Base-by-base conservation (phyloP, 2,113 vertebrate species). In the Orycteropus afer region DNA sequence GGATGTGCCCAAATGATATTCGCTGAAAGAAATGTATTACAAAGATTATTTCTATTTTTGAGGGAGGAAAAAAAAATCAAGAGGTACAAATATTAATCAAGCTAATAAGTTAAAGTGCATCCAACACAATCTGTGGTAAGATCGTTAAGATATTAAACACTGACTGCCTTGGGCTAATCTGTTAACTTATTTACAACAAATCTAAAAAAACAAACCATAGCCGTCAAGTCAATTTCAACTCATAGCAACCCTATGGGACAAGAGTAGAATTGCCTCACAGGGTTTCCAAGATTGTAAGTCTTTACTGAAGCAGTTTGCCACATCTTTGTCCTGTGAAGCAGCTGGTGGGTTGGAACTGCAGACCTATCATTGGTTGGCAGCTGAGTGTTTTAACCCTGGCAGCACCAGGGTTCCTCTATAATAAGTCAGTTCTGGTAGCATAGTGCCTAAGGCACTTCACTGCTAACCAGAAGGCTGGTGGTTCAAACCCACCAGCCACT, bases 81-180 rank as follows among this genome's bases (percentile, higher is more conserved):
- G 5, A 94, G 73, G 47, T 67, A 90, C 65, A 90, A 93, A 80
- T 29, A 92, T 87, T 88, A 95, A 95, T 57, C 81, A 90, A 93
- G 65, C 51, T 83, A 92, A 57, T 80, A 95, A 89, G 13, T 89
- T 93, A 81, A 95, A 91, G 77, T 81, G 47, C 23, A 93, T 55
- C 67, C 71, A 88, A 93, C 59, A 87, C 49, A 82, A 90, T 82
- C 40, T 90, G 67, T 78, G 67, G 32, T 77, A 91, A 90, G 45
- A 94, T 91, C 80, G 84, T 84, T 91, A 80, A 71, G 29, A 94
- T 47, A 71, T 57, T 65, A 91, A 95, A 61, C 45, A 51, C 29
- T 81, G 81, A 63, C 49, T 83, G 45, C 29, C 51, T 86, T 51
- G 34, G 17, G n/a, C 49, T 51, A 22, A 92, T 83, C 15, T 89